These are phyloP conservation scores for Neostethus bicornis DNA, from an alignment of 2,797 vertebrate genomes.

Conservation along the genomic window DNA sequence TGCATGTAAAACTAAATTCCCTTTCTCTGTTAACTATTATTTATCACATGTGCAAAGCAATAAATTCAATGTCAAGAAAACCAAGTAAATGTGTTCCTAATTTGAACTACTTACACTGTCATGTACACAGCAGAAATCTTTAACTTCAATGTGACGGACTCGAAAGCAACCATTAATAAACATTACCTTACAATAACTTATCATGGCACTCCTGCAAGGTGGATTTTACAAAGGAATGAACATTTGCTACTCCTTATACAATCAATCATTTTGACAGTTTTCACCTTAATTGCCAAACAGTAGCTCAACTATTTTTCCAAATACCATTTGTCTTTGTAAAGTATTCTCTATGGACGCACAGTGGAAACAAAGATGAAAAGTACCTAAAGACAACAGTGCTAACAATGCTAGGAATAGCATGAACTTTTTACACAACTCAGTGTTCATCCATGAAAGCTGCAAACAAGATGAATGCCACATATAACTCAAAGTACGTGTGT, in stretches of 20 bases:
- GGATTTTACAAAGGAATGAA: conserved; percentile 13
- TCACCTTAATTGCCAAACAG: neutral
- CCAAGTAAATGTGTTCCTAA: neutral
- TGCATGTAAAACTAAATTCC: neutral
- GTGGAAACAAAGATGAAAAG: conserved; percentile 16
- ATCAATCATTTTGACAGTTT: conserved; percentile 5
- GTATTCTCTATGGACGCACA: neutral
- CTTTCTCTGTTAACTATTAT: neutral
- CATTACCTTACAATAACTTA: conserved; percentile 7
- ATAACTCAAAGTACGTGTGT: neutral
- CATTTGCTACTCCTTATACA: conserved; percentile 15
- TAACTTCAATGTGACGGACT: neutral
- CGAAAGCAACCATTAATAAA: neutral
- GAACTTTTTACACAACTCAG: conserved; percentile 20
- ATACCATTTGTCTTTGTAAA: conserved; percentile 11
- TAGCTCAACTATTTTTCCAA: neutral
- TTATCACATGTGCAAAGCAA: neutral
- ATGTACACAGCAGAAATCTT: neutral
- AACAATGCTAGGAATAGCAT: conserved; percentile 16
- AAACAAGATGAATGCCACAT: neutral
- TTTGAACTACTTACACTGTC: no score
- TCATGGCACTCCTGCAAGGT: conserved; percentile 13
- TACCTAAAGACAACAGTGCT: conserved; percentile 12
- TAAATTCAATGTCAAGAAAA: neutral
- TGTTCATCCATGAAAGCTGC: neutral